A percentile compares a stretch with the other conserved stretches of the same genome.
These are phyloP conservation scores for Pedionomus torquatus DNA, from an alignment of 2,113 vertebrate genomes.

Conservation along the genomic window DNA sequence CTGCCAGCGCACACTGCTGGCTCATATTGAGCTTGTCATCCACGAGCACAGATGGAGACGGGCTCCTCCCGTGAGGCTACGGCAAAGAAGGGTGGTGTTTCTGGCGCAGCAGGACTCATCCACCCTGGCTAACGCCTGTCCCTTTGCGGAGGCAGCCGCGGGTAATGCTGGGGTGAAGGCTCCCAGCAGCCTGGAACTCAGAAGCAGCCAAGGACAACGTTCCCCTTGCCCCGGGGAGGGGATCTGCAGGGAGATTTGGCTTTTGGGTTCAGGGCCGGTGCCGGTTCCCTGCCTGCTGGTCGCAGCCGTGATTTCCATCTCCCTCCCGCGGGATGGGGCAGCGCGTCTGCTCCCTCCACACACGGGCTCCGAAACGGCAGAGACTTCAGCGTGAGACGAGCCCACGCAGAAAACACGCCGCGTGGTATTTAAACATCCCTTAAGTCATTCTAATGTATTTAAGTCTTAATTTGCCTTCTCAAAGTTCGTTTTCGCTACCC, in stretches of 20 bases:
- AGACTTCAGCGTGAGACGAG: background rate
- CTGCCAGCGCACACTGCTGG: too few relatives aligned
- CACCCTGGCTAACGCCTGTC: background rate
- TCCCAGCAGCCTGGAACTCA: background rate
- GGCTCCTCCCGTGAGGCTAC: rapidly evolving
- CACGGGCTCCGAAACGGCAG: background rate
- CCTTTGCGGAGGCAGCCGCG: background rate
- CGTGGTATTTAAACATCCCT: slow-evolving; percentile 79
- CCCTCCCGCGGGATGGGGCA: background rate
- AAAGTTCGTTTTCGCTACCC: slow-evolving; percentile 70
- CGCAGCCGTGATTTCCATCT: background rate
- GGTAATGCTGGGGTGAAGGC: background rate
- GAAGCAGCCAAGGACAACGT: background rate
- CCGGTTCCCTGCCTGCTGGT: background rate
- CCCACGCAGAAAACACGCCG: slow-evolving; percentile 64
- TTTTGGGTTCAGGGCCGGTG: background rate
- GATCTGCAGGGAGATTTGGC: background rate
- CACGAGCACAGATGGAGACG: background rate
- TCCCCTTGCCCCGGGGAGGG: background rate
- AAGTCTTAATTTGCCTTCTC: slow-evolving; percentile 81
- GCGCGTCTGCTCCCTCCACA: too few relatives aligned
- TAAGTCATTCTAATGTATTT: slow-evolving; percentile 76
- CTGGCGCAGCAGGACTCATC: background rate
- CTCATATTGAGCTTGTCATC: too few relatives aligned
- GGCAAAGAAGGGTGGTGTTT: background rate